phyloP scores from a whole-genome alignment of 2,797 vertebrate species.

The Adrianichthys oophorus region DNA sequence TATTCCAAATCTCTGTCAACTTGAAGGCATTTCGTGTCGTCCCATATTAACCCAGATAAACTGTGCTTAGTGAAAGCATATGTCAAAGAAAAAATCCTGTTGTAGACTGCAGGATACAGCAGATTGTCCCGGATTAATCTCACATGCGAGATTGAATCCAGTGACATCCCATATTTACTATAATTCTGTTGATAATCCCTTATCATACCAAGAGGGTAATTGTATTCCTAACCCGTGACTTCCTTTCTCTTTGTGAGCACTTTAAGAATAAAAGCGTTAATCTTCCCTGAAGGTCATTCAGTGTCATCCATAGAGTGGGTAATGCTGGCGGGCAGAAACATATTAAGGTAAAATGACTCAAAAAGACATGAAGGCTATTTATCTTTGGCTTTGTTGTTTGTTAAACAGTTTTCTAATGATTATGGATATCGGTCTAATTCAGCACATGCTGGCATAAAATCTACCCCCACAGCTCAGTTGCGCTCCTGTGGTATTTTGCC shows the following conservation, averaged over 20 bases:
- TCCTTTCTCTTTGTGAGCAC: slow-evolving; percentile 19
- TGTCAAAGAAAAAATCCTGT: slow-evolving; percentile 52
- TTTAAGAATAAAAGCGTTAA: slow-evolving; percentile 8
- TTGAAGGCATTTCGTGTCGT: neutral
- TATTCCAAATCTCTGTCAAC: slow-evolving; percentile 3
- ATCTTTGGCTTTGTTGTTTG: slow-evolving; percentile 16
- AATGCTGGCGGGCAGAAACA: neutral
- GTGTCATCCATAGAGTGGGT: slow-evolving; percentile 13
- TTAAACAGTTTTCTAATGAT: slow-evolving; percentile 14
- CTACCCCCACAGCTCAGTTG: slow-evolving; percentile 22
- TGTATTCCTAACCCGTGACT: slow-evolving; percentile 32
- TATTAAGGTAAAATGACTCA: slow-evolving; percentile 8
- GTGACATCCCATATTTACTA: slow-evolving; percentile 22
- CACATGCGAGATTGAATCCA: slow-evolving; percentile 59
- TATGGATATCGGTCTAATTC: slow-evolving; percentile 25
- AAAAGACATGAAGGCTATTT: neutral
- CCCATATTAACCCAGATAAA: slow-evolving; percentile 23
- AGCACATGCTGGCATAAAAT: slow-evolving; percentile 17
- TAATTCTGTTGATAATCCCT: slow-evolving; percentile 51
- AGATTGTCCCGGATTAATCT: slow-evolving; percentile 61
- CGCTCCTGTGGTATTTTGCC: slow-evolving; percentile 53
- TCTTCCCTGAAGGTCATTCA: slow-evolving; percentile 37
- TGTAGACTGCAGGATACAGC: slow-evolving; percentile 38
- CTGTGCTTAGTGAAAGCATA: slow-evolving; percentile 30
- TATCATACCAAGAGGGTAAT: slow-evolving; percentile 51